phyloP scores from a whole-genome alignment of 2,113 vertebrate species.

The Acrocephalus kingi region DNA sequence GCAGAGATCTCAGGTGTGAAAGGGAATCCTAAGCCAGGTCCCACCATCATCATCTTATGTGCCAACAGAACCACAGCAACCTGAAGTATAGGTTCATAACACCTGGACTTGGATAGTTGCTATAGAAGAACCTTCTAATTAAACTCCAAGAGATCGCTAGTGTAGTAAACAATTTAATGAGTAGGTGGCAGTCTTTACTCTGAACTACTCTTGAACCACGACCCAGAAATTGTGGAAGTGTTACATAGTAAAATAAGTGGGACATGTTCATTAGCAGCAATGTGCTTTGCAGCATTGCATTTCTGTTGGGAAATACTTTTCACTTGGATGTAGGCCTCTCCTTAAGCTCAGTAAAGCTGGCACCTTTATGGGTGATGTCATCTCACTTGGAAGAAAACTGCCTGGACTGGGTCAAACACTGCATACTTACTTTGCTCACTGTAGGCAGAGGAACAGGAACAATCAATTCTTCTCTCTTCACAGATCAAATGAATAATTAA shows the following conservation, averaged over 20 bases:
- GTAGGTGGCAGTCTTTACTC: slow-evolving; percentile 11
- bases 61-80: neutral
- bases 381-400: neutral
- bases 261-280: neutral
- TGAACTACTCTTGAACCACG: neutral
- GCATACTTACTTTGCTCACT: neutral
- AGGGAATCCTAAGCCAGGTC: neutral
- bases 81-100: neutral
- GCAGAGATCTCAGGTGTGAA: neutral
- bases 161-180: slow-evolving; percentile 65
- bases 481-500: neutral
- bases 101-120: neutral
- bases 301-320: neutral
- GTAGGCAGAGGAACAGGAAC: neutral
- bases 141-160: neutral
- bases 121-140: slow-evolving; percentile 16
- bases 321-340: neutral
- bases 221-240: neutral
- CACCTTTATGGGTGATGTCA: neutral
- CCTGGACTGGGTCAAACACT: neutral
- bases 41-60: neutral
- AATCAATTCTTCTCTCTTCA: neutral
- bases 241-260: neutral
- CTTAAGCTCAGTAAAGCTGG: neutral
- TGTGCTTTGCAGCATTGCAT: neutral